Base-by-base conservation (phyloP, 1,140 invertebrate genomes). In the Tetramorium parvispinum region DNA sequence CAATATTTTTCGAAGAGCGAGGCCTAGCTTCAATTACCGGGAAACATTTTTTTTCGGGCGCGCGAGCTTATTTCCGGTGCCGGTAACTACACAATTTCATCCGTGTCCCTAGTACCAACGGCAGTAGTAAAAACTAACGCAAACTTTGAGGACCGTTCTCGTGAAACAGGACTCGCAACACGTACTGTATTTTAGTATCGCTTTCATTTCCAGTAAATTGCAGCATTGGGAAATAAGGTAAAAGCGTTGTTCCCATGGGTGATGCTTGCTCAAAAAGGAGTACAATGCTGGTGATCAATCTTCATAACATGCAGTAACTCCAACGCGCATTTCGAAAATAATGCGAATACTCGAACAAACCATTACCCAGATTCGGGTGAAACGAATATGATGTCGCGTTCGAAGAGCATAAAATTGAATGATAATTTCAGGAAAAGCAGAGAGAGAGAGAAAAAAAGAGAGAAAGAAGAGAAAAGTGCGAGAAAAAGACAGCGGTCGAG, bases 141-240 rank as follows among this genome's bases (percentile, higher is more conserved):
- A 83, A 83, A 73, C 79, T 82, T 82, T 40, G 21, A 79, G 46
- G 77, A 40, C 46, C 46, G 13, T 68, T 68, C 24, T 43, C 77
- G 8, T 53, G 61, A 59, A 59, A 46, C 66, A 46, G 40, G 18
- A 40, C 37, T 46, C 53, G 68, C 79, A 43, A 55, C 68, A 83
- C 79, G 53, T 73, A 49, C 53, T 57, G 11, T 83, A 73, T 83
- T 49, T 46, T 27, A 57, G 79, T 73, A 73, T 83, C 46, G 79
- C 68, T 83, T 83, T 83, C 55, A 83, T 83, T 73, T 73, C 51
- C 79, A 59, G 53, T 73, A 83, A 83, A 83, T 83, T 83, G 79
- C 68, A 83, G 68, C 79, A 83, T 83, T 83, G 79, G 79, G 79
- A 83, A 83, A 83, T 83, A 83, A 83, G 79, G 68, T 83, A 73